Evolutionary conservation across 2,888 invertebrate genomes (phyloP).

Genomic region (Clanis bilineata): DNA sequence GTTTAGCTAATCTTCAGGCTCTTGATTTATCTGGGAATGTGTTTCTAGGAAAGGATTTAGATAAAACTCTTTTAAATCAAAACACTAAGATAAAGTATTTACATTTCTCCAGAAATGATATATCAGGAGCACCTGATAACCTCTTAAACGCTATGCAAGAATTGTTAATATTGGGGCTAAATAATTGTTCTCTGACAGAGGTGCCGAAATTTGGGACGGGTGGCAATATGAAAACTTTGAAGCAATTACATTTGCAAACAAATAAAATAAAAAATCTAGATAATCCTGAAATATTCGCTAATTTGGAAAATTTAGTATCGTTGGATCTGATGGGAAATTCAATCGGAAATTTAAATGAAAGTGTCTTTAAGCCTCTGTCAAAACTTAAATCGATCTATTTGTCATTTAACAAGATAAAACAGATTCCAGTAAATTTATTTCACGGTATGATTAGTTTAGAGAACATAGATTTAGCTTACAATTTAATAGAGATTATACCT

Average conservation of each 20-base stretch:
- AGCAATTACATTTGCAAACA: conserved; percentile 48
- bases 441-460: conserved; percentile 45
- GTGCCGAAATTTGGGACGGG: conserved; percentile 53
- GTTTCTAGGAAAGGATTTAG: conserved; percentile 43
- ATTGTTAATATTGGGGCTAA: conserved; percentile 48
- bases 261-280: conserved; percentile 53
- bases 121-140: conserved; percentile 43
- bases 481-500: conserved; percentile 53
- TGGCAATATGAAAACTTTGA: conserved; percentile 53
- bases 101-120: conserved; percentile 57
- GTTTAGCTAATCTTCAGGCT: conserved; percentile 41
- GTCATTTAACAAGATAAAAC: conserved; percentile 52
- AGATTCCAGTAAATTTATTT: conserved; percentile 54
- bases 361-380: conserved; percentile 50
- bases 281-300: conserved; percentile 37
- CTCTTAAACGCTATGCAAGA: conserved; percentile 41
- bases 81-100: conserved; percentile 40
- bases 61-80: conserved; percentile 44
- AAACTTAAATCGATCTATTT: conserved; percentile 52
- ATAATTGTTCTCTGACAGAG: conserved; percentile 47
- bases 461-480: conserved; percentile 57
- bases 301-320: conserved; percentile 51
- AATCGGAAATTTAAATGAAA: conserved; percentile 49
- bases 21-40: conserved; percentile 54
- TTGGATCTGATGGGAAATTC: conserved; percentile 56